phyloP scores from a whole-genome alignment of 2,113 vertebrate species.

The Tichodroma muraria region DNA sequence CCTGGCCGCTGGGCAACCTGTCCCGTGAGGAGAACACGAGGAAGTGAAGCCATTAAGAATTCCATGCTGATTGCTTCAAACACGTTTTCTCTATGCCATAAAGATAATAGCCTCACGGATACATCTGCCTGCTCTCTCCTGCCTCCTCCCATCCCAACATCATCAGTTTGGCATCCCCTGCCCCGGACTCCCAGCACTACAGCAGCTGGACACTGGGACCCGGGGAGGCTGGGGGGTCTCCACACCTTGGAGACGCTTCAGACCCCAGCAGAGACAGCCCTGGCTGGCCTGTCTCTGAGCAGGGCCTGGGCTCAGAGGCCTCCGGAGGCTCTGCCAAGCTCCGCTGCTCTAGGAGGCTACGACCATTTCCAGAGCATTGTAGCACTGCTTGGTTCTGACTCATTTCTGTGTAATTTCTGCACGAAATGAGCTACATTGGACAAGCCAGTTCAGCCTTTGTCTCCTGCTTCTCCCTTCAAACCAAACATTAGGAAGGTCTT shows the following conservation, averaged over 20 bases:
- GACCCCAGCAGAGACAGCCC: not conserved
- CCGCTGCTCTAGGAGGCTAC: rapidly evolving
- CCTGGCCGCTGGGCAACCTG: slow-evolving; percentile 65
- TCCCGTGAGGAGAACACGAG: slow-evolving; percentile 82
- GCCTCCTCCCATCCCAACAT: not conserved
- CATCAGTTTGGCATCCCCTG: not conserved
- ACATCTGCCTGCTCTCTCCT: slow-evolving; percentile 37
- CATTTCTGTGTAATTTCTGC: not conserved
- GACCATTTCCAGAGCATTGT: not conserved
- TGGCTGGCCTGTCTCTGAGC: not conserved
- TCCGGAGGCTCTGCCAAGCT: not conserved
- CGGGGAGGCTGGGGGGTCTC: not conserved
- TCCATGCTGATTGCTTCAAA: slow-evolving; percentile 90
- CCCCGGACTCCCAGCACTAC: not conserved
- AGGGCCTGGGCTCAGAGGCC: not conserved
- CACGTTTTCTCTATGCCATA: slow-evolving; percentile 80
- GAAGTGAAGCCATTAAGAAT: slow-evolving; percentile 89
- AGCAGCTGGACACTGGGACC: not conserved
- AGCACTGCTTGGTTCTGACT: not conserved
- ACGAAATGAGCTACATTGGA: not conserved
- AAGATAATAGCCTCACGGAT: slow-evolving; percentile 81
- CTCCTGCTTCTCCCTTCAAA: not conserved
- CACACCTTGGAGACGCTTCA: not conserved
- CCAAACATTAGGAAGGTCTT: not conserved
- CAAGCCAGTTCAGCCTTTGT: not conserved